Evolutionary conservation across 2,113 vertebrate genomes (phyloP).

Genomic region (Danio rerio): DNA sequence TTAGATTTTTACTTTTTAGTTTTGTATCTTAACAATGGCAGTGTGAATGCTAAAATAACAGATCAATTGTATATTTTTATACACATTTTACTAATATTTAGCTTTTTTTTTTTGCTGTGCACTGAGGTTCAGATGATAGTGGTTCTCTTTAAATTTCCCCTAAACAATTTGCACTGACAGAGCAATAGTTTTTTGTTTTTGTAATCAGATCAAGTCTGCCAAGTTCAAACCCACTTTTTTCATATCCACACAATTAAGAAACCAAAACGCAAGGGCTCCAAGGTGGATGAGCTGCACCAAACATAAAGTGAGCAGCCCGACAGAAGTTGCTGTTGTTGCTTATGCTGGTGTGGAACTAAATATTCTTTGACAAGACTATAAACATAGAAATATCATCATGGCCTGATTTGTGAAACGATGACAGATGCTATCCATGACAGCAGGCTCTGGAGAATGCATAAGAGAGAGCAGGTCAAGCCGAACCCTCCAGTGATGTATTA

Average conservation of each 20-base stretch:
- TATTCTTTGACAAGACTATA: conserved; percentile 40
- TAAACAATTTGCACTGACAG: too few species aligned
- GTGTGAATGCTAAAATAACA: too few species aligned
- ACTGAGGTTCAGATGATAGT: too few species aligned
- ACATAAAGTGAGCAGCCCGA: background rate
- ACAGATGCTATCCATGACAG: conserved; percentile 22
- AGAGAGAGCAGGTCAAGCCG: conserved; percentile 21
- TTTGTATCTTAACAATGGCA: too few species aligned
- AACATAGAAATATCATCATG: conserved; percentile 28
- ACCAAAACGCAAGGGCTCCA: background rate
- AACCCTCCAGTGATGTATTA: conserved; percentile 16
- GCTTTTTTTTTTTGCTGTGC: too few species aligned
- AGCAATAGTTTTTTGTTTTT: too few species aligned
- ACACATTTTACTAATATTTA: too few species aligned
- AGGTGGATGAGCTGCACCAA: background rate
- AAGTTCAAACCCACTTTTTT: too few species aligned
- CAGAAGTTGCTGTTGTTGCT: background rate
- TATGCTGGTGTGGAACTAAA: background rate
- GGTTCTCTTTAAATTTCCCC: too few species aligned
- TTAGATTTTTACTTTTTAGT: too few species aligned
- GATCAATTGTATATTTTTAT: too few species aligned
- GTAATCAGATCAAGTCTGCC: too few species aligned
- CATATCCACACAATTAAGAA: background rate
- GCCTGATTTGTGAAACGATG: conserved; percentile 28
- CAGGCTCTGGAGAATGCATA: conserved; percentile 30